These are phyloP conservation scores for Nomada ferruginata DNA, from an alignment of 2,888 invertebrate genomes.

Conservation along the genomic window DNA sequence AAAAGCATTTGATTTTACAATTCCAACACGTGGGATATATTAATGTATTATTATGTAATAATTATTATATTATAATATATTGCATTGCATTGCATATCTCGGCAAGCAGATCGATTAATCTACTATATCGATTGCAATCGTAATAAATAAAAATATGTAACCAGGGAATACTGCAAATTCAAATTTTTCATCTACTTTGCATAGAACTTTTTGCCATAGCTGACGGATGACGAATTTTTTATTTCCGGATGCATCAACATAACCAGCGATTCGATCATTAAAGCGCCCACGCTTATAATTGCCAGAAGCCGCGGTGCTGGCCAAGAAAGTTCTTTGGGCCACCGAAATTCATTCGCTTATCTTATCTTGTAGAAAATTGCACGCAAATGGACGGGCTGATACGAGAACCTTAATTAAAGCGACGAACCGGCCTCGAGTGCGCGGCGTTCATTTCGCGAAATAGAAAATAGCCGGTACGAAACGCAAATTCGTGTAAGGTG, in stretches of 20 bases:
- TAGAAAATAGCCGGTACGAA: slow-evolving; percentile 37
- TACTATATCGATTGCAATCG: too few species aligned
- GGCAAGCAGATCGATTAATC: too few species aligned
- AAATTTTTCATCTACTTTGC: neutral
- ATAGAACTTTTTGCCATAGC: neutral
- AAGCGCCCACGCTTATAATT: slow-evolving; percentile 35
- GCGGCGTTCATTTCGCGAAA: slow-evolving; percentile 39
- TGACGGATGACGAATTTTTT: neutral
- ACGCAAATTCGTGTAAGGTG: slow-evolving; percentile 32
- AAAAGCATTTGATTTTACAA: too few species aligned
- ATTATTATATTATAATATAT: too few species aligned
- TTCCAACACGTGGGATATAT: too few species aligned
- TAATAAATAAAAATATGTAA: too few species aligned
- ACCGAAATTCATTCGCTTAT: slow-evolving; percentile 53
- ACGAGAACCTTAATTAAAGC: slow-evolving; percentile 63
- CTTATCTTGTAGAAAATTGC: slow-evolving; percentile 57
- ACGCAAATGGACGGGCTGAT: slow-evolving; percentile 46
- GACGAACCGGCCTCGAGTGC: slow-evolving; percentile 31
- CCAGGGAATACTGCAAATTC: too few species aligned
- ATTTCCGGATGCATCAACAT: slow-evolving; percentile 7
- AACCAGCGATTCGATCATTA: slow-evolving; percentile 22
- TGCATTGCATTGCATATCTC: too few species aligned
- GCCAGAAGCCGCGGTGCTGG: neutral
- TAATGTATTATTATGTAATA: too few species aligned
- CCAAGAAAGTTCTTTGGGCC: slow-evolving; percentile 43